phyloP scores from a whole-genome alignment of 2,113 vertebrate species.

The Rhizomys pruinosus region DNA sequence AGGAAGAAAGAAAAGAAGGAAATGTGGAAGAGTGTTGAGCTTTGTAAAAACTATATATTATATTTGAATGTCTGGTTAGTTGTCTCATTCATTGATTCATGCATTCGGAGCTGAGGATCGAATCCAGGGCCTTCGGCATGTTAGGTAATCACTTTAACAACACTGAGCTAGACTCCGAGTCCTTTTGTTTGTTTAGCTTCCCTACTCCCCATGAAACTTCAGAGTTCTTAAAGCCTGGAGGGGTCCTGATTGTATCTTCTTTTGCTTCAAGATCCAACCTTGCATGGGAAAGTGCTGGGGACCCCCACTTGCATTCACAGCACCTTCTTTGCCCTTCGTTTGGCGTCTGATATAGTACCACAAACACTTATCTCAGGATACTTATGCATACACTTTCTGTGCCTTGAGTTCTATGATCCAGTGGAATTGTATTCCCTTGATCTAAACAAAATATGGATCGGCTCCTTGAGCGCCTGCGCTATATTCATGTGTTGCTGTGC shows the following conservation, averaged over 20 bases:
- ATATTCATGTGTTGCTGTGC: background rate
- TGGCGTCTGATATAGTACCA: background rate
- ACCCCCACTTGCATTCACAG: background rate
- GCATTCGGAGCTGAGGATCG: background rate
- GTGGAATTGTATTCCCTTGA: background rate
- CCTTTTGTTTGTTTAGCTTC: background rate
- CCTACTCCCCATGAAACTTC: background rate
- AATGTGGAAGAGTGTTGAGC: background rate
- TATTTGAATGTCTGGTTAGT: background rate
- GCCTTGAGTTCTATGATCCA: background rate
- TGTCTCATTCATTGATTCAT: background rate
- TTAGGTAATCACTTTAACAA: background rate
- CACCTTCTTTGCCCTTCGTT: constrained; percentile 4
- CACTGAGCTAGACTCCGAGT: background rate
- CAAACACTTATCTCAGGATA: constrained; percentile 27
- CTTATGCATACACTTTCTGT: constrained; percentile 4
- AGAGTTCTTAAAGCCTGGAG: background rate
- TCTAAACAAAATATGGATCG: constrained; percentile 37
- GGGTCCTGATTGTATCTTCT: background rate
- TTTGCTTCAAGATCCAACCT: background rate
- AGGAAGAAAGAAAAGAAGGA: background rate
- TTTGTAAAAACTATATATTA: background rate
- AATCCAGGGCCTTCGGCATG: background rate
- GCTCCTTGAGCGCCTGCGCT: background rate
- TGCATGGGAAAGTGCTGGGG: accelerated